A percentile compares a stretch with the other conserved stretches of the same genome.
Conservation (phyloP, 2,888 invertebrate genomes). For the Brachylomia viminalis region DNA sequence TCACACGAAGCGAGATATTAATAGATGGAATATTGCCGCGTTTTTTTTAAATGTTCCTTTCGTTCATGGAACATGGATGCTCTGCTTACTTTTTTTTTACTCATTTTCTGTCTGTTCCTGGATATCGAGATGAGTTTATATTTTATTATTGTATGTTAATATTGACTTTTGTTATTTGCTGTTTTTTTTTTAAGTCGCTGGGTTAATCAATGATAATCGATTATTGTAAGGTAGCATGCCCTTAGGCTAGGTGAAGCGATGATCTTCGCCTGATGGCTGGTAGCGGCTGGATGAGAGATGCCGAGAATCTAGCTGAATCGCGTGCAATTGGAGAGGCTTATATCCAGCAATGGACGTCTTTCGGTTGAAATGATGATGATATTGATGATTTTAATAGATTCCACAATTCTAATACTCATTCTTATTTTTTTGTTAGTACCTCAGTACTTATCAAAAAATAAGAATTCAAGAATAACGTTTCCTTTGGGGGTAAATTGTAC, state of each 20-base stretch:
- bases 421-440: too few species aligned
- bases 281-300: too few species aligned
- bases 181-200: not conserved
- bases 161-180: not conserved
- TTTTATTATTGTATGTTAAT: not conserved
- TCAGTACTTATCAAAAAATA: not conserved
- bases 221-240: too few species aligned
- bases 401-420: too few species aligned
- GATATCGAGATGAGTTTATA: not conserved
- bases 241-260: too few species aligned
- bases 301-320: too few species aligned
- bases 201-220: not conserved
- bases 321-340: too few species aligned
- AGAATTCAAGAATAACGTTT: not conserved
- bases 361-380: too few species aligned
- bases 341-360: too few species aligned
- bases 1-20: conserved; percentile 5
- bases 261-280: too few species aligned
- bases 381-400: too few species aligned
- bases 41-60: conserved; percentile 1
- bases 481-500: not conserved
- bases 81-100: not conserved
- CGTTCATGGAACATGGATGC: not conserved
- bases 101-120: not conserved
- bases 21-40: conserved; percentile 1